Evolutionary conservation across 2,797 vertebrate genomes (phyloP).

Genomic region (Eleutherodactylus coqui): DNA sequence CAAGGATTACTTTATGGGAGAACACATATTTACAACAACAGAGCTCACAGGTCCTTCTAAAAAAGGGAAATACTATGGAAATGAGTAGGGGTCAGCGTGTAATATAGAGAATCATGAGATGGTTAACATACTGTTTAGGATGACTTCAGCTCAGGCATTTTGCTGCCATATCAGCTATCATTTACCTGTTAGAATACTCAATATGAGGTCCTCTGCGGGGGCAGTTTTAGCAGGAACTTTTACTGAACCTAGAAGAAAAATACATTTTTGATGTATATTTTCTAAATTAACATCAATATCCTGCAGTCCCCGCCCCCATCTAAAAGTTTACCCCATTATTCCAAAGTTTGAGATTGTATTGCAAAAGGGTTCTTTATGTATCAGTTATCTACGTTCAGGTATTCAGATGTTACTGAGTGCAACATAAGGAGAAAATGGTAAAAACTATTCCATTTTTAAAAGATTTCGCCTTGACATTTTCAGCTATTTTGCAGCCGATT

Average conservation of each 20-base stretch:
- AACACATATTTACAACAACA: too few species aligned
- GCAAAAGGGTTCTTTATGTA: too few species aligned
- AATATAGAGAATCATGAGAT: neutral
- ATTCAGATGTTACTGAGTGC: too few species aligned
- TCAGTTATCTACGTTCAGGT: too few species aligned
- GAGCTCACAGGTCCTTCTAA: too few species aligned
- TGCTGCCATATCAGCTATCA: neutral
- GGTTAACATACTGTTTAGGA: neutral
- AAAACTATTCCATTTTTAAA: neutral
- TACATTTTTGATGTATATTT: neutral
- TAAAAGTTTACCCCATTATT: too few species aligned
- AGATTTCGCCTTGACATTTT: neutral
- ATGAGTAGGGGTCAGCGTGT: too few species aligned
- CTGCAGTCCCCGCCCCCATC: too few species aligned
- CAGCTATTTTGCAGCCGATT: neutral
- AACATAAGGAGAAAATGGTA: neutral
- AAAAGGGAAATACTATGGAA: too few species aligned
- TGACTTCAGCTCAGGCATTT: neutral
- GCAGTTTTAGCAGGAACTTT: slow-evolving; percentile 86
- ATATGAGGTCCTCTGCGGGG: slow-evolving; percentile 87
- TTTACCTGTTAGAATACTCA: slow-evolving; percentile 93
- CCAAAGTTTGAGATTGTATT: neutral
- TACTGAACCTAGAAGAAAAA: slow-evolving; percentile 80
- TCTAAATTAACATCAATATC: neutral
- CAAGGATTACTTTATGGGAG: too few species aligned